These are phyloP conservation scores for Trichonephila inaurata DNA, from an alignment of 1,140 invertebrate species.

Conservation along the genomic window DNA sequence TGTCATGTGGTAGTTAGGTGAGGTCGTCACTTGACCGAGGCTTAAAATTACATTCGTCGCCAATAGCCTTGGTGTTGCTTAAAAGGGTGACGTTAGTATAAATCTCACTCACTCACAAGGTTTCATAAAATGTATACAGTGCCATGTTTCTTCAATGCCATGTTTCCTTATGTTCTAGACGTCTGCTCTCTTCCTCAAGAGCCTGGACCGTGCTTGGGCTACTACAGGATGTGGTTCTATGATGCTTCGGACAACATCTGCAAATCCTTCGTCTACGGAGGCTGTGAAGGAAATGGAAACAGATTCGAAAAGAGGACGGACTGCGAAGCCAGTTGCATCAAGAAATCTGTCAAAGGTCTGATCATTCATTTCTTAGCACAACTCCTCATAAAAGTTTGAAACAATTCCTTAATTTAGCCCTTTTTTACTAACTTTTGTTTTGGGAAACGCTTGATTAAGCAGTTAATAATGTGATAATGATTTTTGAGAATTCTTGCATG, in stretches of 20 bases:
- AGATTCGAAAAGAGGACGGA: slow-evolving; percentile 87
- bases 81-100: too few species aligned
- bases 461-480: too few species aligned
- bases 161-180: slow-evolving; percentile 80
- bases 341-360: slow-evolving; percentile 46
- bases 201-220: slow-evolving; percentile 86
- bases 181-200: slow-evolving; percentile 85
- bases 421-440: background rate
- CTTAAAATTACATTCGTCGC: too few species aligned
- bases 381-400: background rate
- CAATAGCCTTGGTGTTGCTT: too few species aligned
- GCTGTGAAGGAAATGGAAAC: slow-evolving; percentile 93
- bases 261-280: slow-evolving; percentile 90
- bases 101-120: too few species aligned
- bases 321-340: slow-evolving; percentile 81
- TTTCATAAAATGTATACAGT: too few species aligned
- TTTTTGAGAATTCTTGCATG: too few species aligned
- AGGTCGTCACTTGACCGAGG: too few species aligned
- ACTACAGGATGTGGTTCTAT: slow-evolving; percentile 87
- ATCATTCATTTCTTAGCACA: too few species aligned
- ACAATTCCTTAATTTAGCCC: background rate
- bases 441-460: too few species aligned
- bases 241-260: slow-evolving; percentile 82
- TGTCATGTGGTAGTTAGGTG: too few species aligned
- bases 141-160: too few species aligned